Evolutionary conservation across 2,888 invertebrate species (phyloP).

Genomic region (Trissolcus japonicus): DNA sequence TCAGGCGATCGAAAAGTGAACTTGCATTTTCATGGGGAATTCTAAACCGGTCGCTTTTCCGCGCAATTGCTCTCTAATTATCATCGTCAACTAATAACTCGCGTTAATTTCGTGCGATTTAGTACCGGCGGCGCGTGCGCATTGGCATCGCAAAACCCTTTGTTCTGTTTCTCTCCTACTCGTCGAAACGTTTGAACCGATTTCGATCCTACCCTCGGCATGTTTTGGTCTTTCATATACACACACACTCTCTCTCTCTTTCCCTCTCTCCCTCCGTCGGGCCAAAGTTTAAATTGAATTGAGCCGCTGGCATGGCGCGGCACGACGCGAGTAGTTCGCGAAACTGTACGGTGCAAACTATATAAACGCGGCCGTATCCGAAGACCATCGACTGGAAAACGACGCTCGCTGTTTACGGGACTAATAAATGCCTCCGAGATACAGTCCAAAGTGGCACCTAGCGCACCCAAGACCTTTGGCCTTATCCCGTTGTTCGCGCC

Average conservation of each 20-base stretch:
- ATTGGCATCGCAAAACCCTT: conserved; percentile 37
- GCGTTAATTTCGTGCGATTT: conserved; percentile 75
- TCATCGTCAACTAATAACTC: conserved; percentile 75
- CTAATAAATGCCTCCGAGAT: conserved; percentile 72
- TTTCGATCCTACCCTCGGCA: conserved; percentile 30
- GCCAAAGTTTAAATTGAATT: conserved; percentile 76
- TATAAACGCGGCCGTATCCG: conserved; percentile 69
- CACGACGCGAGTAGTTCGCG: conserved; percentile 68
- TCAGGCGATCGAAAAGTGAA: conserved; percentile 41
- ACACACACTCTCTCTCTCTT: conserved; percentile 36
- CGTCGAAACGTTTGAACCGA: conserved; percentile 33
- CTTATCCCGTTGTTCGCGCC: conserved; percentile 37
- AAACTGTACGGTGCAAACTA: conserved; percentile 66
- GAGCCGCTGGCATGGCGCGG: conserved; percentile 68
- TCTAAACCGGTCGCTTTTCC: conserved; percentile 68
- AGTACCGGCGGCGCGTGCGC: conserved; percentile 69
- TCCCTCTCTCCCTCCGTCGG: conserved; percentile 48
- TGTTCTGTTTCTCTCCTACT: conserved; percentile 22
- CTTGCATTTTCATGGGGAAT: conserved; percentile 49
- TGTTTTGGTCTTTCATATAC: conserved; percentile 37
- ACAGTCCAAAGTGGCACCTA: conserved; percentile 71
- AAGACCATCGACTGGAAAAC: conserved; percentile 75
- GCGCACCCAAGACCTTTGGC: conserved; percentile 37
- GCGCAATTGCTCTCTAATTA: conserved; percentile 75
- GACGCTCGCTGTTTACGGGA: conserved; percentile 72